Evolutionary conservation across 2,888 invertebrate species (phyloP).

Genomic region (Sussaba pulchella): DNA sequence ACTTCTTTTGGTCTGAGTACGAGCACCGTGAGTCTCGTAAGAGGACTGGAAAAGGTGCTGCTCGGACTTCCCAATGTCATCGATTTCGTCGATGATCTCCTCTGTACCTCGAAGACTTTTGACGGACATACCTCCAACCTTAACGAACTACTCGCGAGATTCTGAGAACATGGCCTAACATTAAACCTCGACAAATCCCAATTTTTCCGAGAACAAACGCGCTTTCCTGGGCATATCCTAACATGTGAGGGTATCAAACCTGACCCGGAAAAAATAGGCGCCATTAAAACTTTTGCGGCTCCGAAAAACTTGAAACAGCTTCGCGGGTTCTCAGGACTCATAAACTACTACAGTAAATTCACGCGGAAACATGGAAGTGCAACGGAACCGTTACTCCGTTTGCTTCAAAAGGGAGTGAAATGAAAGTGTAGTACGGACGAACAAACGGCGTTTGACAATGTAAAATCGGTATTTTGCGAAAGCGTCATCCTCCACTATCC

Average conservation of each 20-base stretch:
- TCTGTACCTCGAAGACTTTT: background rate
- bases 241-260: background rate
- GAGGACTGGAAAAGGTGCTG: background rate
- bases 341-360: no score
- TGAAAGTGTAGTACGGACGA: background rate
- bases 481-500: background rate
- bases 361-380: no score
- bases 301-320: background rate
- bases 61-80: background rate
- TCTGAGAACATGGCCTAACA: no score
- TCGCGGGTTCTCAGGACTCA: constrained; percentile 64
- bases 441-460: background rate
- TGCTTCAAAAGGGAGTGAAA: background rate
- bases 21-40: background rate
- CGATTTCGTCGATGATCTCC: background rate
- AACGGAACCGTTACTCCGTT: no score
- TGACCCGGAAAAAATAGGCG: background rate
- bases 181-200: no score
- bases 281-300: background rate
- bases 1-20: background rate
- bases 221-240: background rate
- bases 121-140: background rate
- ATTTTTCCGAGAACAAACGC: no score
- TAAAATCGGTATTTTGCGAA: background rate
- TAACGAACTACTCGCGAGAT: background rate